phyloP scores from a whole-genome alignment of 2,797 vertebrate genomes.

The Hoplostethus mediterraneus region DNA sequence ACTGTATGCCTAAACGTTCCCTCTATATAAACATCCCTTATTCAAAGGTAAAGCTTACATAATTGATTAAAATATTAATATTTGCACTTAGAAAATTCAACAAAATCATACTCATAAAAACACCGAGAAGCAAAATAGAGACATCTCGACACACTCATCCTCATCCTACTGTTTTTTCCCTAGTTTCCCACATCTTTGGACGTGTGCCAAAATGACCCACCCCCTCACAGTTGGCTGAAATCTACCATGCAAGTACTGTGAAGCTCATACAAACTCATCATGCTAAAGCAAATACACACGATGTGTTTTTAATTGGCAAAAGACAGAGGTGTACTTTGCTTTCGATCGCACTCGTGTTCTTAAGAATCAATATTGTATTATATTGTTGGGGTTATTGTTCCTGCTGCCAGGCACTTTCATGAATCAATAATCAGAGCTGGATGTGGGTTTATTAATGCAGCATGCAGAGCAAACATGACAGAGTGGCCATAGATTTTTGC shows the following conservation, averaged over 20 bases:
- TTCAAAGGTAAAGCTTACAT: constrained; percentile 1
- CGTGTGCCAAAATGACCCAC: neutral
- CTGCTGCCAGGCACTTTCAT: constrained; percentile 28
- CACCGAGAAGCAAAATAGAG: neutral
- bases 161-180: constrained; percentile 1
- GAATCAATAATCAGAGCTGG: constrained; percentile 31
- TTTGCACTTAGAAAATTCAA: neutral
- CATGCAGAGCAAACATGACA: constrained; percentile 59
- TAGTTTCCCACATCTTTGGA: constrained; percentile 3
- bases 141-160: neutral
- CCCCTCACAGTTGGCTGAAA: constrained; percentile 4
- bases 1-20: neutral
- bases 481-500: constrained; percentile 57
- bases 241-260: constrained; percentile 29
- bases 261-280: constrained; percentile 33
- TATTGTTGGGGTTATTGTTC: constrained; percentile 59
- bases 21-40: neutral
- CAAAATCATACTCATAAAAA: neutral
- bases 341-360: constrained; percentile 16
- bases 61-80: constrained; percentile 4
- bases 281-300: constrained; percentile 42
- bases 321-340: constrained; percentile 24
- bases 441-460: constrained; percentile 48
- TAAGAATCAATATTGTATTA: constrained; percentile 57
- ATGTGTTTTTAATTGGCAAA: constrained; percentile 40